Percentiles rank a stretch among this genome's conserved stretches.
phyloP scores from a whole-genome alignment of 2,113 vertebrate genomes.

The Potamarius usumacintae region DNA sequence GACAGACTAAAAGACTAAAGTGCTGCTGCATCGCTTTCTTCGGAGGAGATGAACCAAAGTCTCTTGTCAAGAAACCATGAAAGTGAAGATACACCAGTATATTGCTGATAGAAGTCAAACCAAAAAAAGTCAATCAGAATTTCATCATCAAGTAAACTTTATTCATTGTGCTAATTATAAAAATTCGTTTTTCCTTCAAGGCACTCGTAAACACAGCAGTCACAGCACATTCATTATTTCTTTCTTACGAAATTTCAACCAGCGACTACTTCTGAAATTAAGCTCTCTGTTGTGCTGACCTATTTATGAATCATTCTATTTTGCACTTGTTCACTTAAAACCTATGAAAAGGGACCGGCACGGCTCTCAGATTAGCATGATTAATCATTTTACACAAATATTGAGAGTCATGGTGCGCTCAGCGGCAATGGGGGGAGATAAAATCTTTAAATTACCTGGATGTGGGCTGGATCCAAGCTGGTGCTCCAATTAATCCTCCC shows the following conservation, averaged over 20 bases:
- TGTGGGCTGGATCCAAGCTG: slow-evolving; percentile 64
- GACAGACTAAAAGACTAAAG: too few species aligned
- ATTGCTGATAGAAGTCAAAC: too few species aligned
- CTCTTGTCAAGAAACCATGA: too few species aligned
- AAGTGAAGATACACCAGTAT: too few species aligned
- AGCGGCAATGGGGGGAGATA: slow-evolving; percentile 30
- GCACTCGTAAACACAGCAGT: background rate
- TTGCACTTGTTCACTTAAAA: slow-evolving; percentile 13
- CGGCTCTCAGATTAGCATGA: slow-evolving; percentile 33
- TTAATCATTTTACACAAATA: slow-evolving; percentile 47
- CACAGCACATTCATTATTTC: background rate
- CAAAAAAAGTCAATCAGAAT: too few species aligned
- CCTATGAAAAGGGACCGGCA: slow-evolving; percentile 9
- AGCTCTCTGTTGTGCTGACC: slow-evolving; percentile 1
- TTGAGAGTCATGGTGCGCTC: slow-evolving; percentile 44
- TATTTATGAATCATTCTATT: slow-evolving; percentile 32
- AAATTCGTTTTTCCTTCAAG: background rate
- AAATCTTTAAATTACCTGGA: slow-evolving; percentile 71
- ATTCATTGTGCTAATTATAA: too few species aligned
- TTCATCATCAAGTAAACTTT: too few species aligned
- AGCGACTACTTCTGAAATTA: background rate
- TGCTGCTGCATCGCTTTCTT: too few species aligned
- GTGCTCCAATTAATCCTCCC: slow-evolving; percentile 70
- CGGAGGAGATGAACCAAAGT: too few species aligned
- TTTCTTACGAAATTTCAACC: background rate